Conservation (phyloP, 2,797 vertebrate species). For the Karalla daura region DNA sequence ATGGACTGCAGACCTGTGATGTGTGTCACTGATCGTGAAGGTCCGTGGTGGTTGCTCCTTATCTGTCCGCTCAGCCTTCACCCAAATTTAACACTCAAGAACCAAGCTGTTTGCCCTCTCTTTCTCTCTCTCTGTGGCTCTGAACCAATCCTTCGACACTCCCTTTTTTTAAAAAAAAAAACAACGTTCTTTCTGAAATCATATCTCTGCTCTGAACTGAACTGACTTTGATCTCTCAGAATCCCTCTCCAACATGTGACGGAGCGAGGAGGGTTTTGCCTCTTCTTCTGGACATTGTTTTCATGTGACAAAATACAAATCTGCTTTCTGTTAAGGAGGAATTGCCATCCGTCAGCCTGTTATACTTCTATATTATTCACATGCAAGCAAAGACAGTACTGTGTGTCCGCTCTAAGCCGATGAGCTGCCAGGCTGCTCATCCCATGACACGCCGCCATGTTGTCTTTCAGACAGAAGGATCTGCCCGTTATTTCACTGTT, state of each 20-base stretch:
- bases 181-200: background rate
- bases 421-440: conserved; percentile 3
- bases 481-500: conserved; percentile 25
- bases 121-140: background rate
- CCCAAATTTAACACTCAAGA: background rate
- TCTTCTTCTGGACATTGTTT: background rate
- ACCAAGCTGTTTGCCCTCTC: background rate
- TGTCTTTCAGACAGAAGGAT: conserved; percentile 11
- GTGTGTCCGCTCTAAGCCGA: background rate
- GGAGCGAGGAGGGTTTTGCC: background rate
- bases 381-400: background rate
- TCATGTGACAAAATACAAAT: background rate
- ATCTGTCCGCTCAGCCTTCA: background rate
- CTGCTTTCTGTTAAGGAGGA: background rate
- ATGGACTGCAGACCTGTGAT: background rate
- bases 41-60: background rate
- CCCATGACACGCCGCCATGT: background rate
- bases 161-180: background rate
- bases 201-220: background rate
- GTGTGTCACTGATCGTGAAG: background rate
- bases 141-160: background rate
- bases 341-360: conserved; percentile 4
- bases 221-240: background rate
- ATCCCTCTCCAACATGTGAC: background rate
- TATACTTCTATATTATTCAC: conserved; percentile 3